Percentiles rank a stretch among this genome's conserved stretches.
Conservation (phyloP, 2,888 invertebrate genomes). For the Trachelus stipa region DNA sequence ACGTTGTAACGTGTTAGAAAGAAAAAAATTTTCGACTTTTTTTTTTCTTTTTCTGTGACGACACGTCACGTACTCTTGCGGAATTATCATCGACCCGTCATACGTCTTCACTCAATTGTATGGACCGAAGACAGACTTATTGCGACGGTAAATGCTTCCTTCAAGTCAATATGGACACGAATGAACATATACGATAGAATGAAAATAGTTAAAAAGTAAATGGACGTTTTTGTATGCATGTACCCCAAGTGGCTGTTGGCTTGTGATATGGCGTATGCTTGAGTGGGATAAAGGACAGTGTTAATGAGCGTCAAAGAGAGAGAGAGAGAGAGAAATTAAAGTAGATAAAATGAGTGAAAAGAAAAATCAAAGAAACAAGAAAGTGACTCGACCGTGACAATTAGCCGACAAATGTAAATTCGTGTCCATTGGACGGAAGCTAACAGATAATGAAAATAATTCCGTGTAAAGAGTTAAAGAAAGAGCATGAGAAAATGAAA, state of each 20-base stretch:
- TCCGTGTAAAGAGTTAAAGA: not conserved
- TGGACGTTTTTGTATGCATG: too few relatives aligned
- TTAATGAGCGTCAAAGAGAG: slow-evolving; percentile 41
- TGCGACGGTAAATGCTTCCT: not conserved
- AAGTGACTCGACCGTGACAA: too few relatives aligned
- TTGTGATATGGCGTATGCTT: not conserved
- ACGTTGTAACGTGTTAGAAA: too few relatives aligned
- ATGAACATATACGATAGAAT: slow-evolving; percentile 4
- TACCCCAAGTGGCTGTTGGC: too few relatives aligned
- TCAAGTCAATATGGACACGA: not conserved
- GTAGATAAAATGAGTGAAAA: slow-evolving; percentile 15
- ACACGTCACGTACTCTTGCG: slow-evolving; percentile 47
- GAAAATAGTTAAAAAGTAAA: too few relatives aligned
- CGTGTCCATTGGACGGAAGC: too few relatives aligned
- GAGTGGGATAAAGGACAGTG: slow-evolving; percentile 28
- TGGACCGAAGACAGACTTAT: not conserved
- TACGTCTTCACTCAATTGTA: not conserved
- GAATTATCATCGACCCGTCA: not conserved
- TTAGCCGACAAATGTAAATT: too few relatives aligned
- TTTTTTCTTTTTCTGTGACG: slow-evolving; percentile 35
- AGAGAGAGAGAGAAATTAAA: slow-evolving; percentile 25
- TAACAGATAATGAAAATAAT: too few relatives aligned
- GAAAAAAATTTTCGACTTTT: too few relatives aligned
- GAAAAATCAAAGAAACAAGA: slow-evolving; percentile 2
- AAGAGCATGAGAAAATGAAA: not conserved